Conservation (phyloP, 2,888 invertebrate species). For the Chironomus tentans region DNA sequence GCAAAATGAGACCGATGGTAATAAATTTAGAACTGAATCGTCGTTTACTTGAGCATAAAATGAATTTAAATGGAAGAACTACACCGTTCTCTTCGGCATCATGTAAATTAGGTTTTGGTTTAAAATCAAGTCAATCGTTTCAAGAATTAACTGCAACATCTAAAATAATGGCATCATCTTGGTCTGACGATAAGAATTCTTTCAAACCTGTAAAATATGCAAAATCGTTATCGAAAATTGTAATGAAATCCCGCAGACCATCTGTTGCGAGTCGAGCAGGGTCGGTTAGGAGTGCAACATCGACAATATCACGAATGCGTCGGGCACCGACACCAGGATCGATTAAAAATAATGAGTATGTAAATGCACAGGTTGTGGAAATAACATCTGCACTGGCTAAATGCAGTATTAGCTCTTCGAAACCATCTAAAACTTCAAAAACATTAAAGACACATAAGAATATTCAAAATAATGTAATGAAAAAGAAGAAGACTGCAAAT, state of each 20-base stretch:
- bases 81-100: background rate
- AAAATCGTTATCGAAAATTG: constrained; percentile 27
- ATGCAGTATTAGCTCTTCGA: constrained; percentile 59
- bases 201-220: constrained; percentile 17
- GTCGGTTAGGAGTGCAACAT: constrained; percentile 3
- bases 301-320: constrained; percentile 8
- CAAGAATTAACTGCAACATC: constrained; percentile 21
- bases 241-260: constrained; percentile 38
- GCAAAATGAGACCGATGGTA: constrained; percentile 6
- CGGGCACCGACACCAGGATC: constrained; percentile 16
- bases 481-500: constrained; percentile 5
- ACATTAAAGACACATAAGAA: constrained; percentile 39
- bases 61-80: constrained; percentile 18
- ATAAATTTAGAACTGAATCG: constrained; percentile 21
- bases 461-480: background rate
- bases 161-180: constrained; percentile 10
- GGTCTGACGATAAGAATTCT: background rate
- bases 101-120: constrained; percentile 19
- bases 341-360: constrained; percentile 38
- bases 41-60: constrained; percentile 19
- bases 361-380: constrained; percentile 39
- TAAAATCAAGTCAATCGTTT: constrained; percentile 20
- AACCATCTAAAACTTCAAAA: constrained; percentile 52
- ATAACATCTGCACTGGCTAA: constrained; percentile 46
- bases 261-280: constrained; percentile 38